These are phyloP conservation scores for Pomatorhinus ruficollis DNA, from an alignment of 2,113 vertebrate genomes.

Conservation along the genomic window DNA sequence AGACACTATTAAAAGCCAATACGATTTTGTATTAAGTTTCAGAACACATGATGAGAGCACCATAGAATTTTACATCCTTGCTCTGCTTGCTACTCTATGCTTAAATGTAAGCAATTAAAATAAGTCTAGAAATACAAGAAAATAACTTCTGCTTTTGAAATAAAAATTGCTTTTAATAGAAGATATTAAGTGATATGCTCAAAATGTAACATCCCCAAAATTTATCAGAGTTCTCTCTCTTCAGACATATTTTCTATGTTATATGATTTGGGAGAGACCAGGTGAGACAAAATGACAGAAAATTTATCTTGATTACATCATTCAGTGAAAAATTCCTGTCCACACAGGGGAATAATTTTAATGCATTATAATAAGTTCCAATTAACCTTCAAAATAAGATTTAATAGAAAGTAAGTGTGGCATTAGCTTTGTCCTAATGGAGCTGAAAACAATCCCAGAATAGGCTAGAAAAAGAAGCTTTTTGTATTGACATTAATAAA, in stretches of 20 bases:
- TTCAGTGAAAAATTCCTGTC: background rate
- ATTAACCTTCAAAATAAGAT: constrained; percentile 30
- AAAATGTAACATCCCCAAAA: background rate
- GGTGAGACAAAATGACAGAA: background rate
- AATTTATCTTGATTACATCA: background rate
- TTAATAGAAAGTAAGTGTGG: background rate
- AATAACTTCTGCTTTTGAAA: background rate
- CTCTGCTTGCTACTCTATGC: background rate
- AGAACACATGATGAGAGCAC: background rate
- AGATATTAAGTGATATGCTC: background rate
- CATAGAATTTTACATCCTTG: background rate
- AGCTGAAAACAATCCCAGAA: background rate
- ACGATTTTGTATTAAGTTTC: background rate
- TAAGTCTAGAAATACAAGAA: background rate
- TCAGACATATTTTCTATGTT: background rate
- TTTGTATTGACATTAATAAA: background rate
- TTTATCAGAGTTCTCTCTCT: background rate
- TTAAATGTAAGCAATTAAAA: background rate
- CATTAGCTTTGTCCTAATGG: background rate
- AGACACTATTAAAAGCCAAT: constrained; percentile 1
- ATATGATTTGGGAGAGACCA: background rate
- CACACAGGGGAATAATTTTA: background rate
- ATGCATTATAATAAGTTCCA: background rate
- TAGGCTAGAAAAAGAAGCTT: background rate
- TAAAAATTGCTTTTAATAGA: background rate